phyloP scores from a whole-genome alignment of 2,797 vertebrate species.

The Anomalospiza imberbis region DNA sequence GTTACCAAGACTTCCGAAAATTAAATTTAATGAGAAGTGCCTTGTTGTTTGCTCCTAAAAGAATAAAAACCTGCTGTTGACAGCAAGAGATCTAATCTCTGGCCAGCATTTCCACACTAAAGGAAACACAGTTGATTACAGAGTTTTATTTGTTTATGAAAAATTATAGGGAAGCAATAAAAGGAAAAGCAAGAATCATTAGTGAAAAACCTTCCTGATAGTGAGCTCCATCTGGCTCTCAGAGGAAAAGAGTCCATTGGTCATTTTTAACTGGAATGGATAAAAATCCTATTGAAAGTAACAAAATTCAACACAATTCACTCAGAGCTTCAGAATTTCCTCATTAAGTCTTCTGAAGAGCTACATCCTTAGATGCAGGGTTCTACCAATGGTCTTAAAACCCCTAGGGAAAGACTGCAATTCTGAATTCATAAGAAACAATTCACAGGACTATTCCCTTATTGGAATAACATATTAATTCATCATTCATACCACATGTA shows the following conservation, averaged over 20 bases:
- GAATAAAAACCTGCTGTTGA: constrained; percentile 17
- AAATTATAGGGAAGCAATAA: background rate
- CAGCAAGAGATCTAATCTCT: constrained; percentile 10
- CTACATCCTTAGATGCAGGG: background rate
- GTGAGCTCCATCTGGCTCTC: background rate
- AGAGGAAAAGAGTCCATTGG: background rate
- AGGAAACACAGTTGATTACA: constrained; percentile 4
- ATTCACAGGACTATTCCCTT: background rate
- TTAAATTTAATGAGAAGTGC: background rate
- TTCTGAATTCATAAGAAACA: background rate
- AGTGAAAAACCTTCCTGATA: background rate
- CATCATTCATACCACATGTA: background rate
- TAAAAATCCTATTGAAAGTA: background rate
- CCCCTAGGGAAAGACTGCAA: background rate
- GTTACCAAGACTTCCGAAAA: background rate
- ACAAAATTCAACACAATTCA: background rate
- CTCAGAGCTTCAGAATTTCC: background rate
- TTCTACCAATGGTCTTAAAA: background rate
- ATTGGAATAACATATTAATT: background rate
- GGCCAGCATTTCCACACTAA: background rate
- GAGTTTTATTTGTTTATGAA: constrained; percentile 18
- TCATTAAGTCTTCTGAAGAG: background rate
- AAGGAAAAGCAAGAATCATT: constrained; percentile 19
- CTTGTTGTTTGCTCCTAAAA: background rate
- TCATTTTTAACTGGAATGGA: constrained; percentile 1